Evolutionary conservation across 2,113 vertebrate species (phyloP), one percentile per base, ranked within the genome.

Genomic region (Andinoacara biseriatus): DNA sequence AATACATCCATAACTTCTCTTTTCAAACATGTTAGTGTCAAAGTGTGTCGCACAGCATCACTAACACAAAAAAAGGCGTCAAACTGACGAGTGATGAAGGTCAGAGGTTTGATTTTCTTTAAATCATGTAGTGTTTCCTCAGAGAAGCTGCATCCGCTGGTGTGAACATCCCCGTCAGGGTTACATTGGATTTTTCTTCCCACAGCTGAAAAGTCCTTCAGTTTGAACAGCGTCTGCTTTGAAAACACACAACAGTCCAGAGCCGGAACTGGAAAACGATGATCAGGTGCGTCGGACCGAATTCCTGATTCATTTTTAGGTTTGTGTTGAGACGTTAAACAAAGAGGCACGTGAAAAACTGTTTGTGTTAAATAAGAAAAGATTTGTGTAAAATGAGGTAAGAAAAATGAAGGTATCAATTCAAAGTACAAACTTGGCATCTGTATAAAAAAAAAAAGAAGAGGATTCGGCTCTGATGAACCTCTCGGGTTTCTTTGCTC

Each of bases 401-500:
- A 72, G 17, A 52, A 72, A 72, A 72, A 52, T 72, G 9, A 72
- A 52, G 65, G 67, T 54, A 52, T 72, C 49, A 72, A 72, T 54
- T 14, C n/a, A 72, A 72, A 72, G 67, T 10, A 72, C 46, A 33
- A 46, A 72, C 67, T 14, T 29, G 52, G 67, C 26, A 49, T 40
- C 18, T 58, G 43, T 74, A 74, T 57, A 11, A 62, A 31, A 79
- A 75, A 24, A 22, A 40, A 26, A 46, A 26, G 17, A 59, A 58
- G 3, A 26, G 13, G 24, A 7, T 57, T 15, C 35, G 31, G 38
- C 18, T 20, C 5, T 24, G 24, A 31, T 56, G 33, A 63, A 59
- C 60, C 54, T 31, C 11, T 20, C 57, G 18, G 17, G 15, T 75
- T 72, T n/a, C 15, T 86, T 87, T 79, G 81, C 74, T 88, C 43